Evolutionary conservation across 2,113 vertebrate species (phyloP), one percentile per base, ranked within the genome.

Genomic region (Paratilapia polleni): DNA sequence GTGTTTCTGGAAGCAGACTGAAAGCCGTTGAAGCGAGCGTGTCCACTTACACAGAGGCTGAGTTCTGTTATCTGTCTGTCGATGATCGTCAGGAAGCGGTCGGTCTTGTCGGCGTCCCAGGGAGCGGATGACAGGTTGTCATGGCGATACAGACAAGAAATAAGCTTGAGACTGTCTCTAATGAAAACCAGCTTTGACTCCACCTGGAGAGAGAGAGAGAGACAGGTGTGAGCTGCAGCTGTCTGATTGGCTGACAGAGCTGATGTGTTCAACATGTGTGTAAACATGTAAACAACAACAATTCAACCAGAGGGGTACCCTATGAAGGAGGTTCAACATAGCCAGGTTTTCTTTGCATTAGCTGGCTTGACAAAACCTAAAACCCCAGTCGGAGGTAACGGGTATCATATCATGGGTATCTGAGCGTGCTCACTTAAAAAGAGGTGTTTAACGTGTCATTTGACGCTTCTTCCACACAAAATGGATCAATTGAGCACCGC

Each of bases 161-260:
- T 88, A 20, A 61, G 8, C 19, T 47, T 2, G 57, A 92, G 41
- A 43, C 77, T 91, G 74, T 88, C 77, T 77, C 77, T 87, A 82
- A 91, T 74, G 74, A 92, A 92, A 17, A 57, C 8, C 77, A 92
- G 17, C 80, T 90, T 80, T 0, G 54, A 58, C 6, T 68, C 31
- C 4, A 70, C 82, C 91, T 92, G 86, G n/a, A 64, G 1, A 76
- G 6, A 52, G 4, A 36, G 4, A 74, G n/a, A 64, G 14, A 31
- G 24, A 26, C 61, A 68, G 56, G 20, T 41, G 49, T 83, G 70
- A 89, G 22, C 14, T 49, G 22, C 11, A 56, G 74, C 14, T 13
- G 3, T 74, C 9, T 66, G 81, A 84, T 60, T 81, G 52, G 1
- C 47, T 62, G 24, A 62, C 3, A 43, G 2, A 77, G 6, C 1